Evolutionary conservation across 2,113 vertebrate species (phyloP), one percentile per base, ranked within the genome.

Genomic region (Gobiocypris rarus): DNA sequence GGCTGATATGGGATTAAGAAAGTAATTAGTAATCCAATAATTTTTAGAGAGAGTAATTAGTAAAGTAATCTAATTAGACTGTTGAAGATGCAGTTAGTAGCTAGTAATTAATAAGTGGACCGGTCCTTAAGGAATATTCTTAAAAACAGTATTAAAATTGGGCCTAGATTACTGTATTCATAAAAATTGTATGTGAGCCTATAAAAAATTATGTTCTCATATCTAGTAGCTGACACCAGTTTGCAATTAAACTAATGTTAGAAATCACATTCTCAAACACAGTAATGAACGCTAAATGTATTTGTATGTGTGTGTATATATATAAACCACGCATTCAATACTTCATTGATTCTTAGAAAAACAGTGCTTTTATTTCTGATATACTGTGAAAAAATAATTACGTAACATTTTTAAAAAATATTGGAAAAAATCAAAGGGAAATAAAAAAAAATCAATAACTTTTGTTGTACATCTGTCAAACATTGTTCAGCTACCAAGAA

Each of bases 351-450:
- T 88, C 87, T 89, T 93, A 93, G 91, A 94, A 95, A 95, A 95
- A 94, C 94, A 94, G 94, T 95, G 94, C 93, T 94, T 94, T 95
- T 95, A 94, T 95, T 95, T 92, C 92, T 93, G 93, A 94, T 94
- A 95, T 95, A 95, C 92, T 94, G 94, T 95, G 94, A 93, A 95
- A 95, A 95, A 95, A 95, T 95, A 95, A 95, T 95, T 95, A 95
- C 94, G 93, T 95, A 94, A 94, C 92, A 94, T 94, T 95, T 87
- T 94, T 94, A 90, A 94, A 95, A 95, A 95, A 95, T 94, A 94
- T 93, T 92, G 92, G 92, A 79, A 81, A 89, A 87, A 85, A 85
- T 74, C 75, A 91, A 94, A 94, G 94, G 93, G 92, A 94, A 95
- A 94, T 93, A 84, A 94, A 94, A 94, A 94, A 91, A 93, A 92